A percentile compares a stretch with the other conserved stretches of the same genome.
Conservation (phyloP, 2,113 vertebrate genomes). For the Origma solitaria region DNA sequence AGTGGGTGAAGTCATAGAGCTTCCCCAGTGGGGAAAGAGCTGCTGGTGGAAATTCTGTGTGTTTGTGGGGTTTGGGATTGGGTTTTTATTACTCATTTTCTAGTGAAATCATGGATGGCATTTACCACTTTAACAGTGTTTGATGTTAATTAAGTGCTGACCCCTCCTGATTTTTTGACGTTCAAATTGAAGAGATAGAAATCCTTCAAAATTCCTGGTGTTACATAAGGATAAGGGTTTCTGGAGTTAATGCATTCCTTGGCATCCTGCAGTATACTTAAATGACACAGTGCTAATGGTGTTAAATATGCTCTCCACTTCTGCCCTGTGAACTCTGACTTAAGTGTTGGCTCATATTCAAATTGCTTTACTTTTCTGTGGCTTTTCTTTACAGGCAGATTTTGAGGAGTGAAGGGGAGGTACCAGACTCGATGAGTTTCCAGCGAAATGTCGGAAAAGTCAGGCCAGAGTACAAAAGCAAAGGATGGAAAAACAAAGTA, state of each 20-base stretch:
- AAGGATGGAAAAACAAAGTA: conserved; percentile 99
- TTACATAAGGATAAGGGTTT: not conserved
- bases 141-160: not conserved
- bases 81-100: not conserved
- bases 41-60: not conserved
- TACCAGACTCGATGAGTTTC: conserved; percentile 99
- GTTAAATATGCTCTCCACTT: not conserved
- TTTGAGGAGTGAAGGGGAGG: conserved; percentile 84
- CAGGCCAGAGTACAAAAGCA: conserved; percentile 99
- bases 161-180: not conserved
- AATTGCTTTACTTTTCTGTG: not conserved
- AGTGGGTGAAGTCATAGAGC: not conserved
- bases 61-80: not conserved
- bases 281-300: not conserved
- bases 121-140: not conserved
- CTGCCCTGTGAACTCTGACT: not conserved
- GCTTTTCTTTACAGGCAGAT: conserved; percentile 70
- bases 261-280: not conserved
- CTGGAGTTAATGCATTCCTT: not conserved
- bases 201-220: not conserved
- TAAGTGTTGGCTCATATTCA: not conserved
- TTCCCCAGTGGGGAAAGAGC: not conserved
- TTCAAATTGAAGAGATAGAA: not conserved
- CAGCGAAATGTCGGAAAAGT: conserved; percentile 99
- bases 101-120: not conserved